Conservation (phyloP, 2,797 vertebrate genomes). For the Perdix hodgsoniae region DNA sequence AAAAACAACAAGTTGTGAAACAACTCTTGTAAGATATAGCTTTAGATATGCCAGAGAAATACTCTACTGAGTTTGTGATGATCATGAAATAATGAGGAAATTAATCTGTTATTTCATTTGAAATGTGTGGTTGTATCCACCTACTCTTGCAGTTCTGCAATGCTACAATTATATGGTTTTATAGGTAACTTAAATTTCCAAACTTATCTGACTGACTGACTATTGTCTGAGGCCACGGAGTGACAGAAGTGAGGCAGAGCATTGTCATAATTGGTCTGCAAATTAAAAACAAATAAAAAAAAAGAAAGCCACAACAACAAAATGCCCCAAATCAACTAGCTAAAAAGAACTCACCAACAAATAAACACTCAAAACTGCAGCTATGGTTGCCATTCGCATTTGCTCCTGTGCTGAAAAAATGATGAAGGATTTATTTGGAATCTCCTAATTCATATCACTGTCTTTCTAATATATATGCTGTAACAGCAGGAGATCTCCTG, state of each 20-base stretch:
- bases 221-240: neutral
- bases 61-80: neutral
- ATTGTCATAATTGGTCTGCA: neutral
- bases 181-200: neutral
- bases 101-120: neutral
- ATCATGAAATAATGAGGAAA: neutral
- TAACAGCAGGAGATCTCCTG: neutral
- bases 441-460: neutral
- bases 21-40: neutral
- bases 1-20: neutral
- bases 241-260: neutral
- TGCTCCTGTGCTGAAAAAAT: neutral
- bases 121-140: neutral
- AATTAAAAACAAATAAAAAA: neutral
- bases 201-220: neutral
- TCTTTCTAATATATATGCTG: neutral
- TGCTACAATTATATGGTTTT: neutral
- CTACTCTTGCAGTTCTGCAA: neutral
- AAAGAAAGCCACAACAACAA: neutral
- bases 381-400: neutral
- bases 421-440: neutral
- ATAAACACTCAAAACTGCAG: neutral
- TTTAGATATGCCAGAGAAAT: neutral
- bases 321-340: neutral
- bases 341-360: too few relatives aligned